Percentiles rank a stretch among this genome's conserved stretches.
Conservation (phyloP, 2,797 vertebrate species). For the Oreochromis grahami region DNA sequence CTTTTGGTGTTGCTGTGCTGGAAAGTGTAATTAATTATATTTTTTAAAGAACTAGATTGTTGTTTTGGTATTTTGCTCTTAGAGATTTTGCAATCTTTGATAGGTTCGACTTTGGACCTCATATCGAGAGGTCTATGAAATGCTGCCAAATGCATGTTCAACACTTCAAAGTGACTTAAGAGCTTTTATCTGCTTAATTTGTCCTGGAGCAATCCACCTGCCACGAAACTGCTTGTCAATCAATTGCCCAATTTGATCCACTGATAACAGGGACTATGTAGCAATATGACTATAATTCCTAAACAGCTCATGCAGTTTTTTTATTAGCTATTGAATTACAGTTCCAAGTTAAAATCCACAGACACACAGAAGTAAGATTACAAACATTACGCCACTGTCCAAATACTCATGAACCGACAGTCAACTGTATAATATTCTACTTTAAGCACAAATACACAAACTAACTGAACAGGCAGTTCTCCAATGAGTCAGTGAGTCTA, state of each 20-base stretch:
- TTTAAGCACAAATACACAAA: neutral
- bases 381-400: neutral
- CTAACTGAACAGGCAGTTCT: constrained; percentile 4
- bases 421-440: neutral
- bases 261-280: neutral
- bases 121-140: rapidly evolving
- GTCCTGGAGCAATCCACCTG: neutral
- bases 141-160: neutral
- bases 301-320: neutral
- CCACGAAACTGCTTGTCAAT: neutral
- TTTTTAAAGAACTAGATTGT: neutral
- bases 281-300: neutral
- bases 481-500: constrained; percentile 27
- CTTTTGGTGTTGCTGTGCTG: neutral
- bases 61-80: neutral
- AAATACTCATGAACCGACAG: neutral
- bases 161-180: neutral
- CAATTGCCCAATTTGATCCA: neutral
- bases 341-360: neutral
- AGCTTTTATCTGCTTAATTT: neutral
- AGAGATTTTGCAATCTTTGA: neutral
- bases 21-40: rapidly evolving
- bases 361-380: neutral
- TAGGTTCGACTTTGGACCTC: neutral
- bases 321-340: neutral